Evolutionary conservation across 2,888 invertebrate species (phyloP).

Genomic region (Hybos culiciformis): DNA sequence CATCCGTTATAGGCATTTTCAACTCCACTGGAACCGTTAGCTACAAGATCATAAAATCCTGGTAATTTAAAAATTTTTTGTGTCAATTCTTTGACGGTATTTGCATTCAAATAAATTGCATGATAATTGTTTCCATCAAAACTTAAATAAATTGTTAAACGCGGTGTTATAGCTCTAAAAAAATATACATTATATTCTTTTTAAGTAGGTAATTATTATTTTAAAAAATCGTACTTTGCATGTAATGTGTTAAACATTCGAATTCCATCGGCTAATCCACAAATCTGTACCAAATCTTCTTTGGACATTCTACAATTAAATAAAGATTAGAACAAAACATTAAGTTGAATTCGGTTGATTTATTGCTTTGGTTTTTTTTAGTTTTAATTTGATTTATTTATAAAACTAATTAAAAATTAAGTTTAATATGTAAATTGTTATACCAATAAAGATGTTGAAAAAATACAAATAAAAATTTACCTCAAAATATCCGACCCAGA

Average conservation of each 20-base stretch:
- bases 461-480: constrained; percentile 26
- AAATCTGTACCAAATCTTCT: constrained; percentile 87
- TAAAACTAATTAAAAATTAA: not conserved
- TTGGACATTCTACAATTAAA: constrained; percentile 60
- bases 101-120: constrained; percentile 63
- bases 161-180: constrained; percentile 53
- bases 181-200: not conserved
- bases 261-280: constrained; percentile 87
- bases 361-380: not conserved
- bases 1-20: constrained; percentile 17
- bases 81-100: constrained; percentile 50
- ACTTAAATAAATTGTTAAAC: constrained; percentile 72
- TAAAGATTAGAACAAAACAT: not conserved
- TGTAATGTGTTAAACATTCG: constrained; percentile 82
- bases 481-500: constrained; percentile 80
- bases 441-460: no score
- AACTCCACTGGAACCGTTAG: constrained; percentile 23
- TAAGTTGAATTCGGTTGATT: not conserved
- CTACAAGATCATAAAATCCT: constrained; percentile 34
- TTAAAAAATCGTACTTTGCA: constrained; percentile 48
- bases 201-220: not conserved
- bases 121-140: constrained; percentile 56
- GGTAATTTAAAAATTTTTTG: constrained; percentile 49
- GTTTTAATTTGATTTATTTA: not conserved
- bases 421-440: not conserved